Conservation (phyloP, 2,888 invertebrate species). For the Dyspetes luteomarginatus region DNA sequence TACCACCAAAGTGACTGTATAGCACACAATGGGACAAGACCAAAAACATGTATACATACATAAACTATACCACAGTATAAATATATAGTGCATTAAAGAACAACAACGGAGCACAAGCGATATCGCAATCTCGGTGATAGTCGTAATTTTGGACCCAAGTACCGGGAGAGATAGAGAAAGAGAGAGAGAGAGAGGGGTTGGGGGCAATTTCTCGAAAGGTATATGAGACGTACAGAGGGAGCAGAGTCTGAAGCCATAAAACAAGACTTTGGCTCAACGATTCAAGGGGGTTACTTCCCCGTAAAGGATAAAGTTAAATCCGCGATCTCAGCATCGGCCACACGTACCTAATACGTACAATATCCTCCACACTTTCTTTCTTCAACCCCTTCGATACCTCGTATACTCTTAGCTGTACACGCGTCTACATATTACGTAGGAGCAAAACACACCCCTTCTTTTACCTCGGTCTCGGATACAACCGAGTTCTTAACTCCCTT, state of each 20-base stretch:
- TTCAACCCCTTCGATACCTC: neutral
- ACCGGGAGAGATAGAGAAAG: neutral
- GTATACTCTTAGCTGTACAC: neutral
- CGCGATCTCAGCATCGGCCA: constrained; percentile 53
- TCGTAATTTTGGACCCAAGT: constrained; percentile 49
- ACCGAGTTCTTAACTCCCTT: constrained; percentile 41
- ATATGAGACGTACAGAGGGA: constrained; percentile 12
- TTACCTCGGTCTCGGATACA: constrained; percentile 34
- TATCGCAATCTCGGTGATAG: constrained; percentile 52
- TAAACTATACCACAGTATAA: neutral
- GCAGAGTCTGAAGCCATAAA: constrained; percentile 58
- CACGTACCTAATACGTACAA: constrained; percentile 56
- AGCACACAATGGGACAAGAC: neutral
- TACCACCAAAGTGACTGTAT: neutral
- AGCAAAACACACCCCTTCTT: constrained; percentile 19
- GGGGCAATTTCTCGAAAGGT: constrained; percentile 37
- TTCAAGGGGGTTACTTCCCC: constrained; percentile 55
- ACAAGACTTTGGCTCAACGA: constrained; percentile 63
- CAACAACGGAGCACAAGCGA: neutral
- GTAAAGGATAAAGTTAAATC: constrained; percentile 71
- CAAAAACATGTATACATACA: neutral
- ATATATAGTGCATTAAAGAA: neutral
- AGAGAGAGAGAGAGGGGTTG: neutral
- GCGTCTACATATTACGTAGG: neutral
- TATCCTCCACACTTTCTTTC: constrained; percentile 3